Evolutionary conservation across 2,888 invertebrate genomes (phyloP), one percentile per base, ranked within the genome.

Genomic region (Pollenia angustigena): DNA sequence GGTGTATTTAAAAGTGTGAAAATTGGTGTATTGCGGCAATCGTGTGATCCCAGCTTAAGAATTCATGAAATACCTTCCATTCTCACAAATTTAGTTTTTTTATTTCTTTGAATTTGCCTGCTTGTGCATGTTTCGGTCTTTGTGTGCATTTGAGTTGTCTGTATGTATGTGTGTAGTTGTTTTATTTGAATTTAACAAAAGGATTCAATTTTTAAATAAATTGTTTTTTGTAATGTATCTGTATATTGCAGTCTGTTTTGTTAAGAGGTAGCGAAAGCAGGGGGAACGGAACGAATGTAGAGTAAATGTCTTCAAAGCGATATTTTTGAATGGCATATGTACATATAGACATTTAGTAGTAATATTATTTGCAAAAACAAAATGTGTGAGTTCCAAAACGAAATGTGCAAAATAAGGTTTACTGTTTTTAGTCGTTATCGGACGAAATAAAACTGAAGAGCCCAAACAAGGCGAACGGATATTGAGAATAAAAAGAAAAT

Each of bases 91-190:
- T 23, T 23, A 23, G 23, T 50, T 50, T 56, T 54, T 54, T 32
- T 10, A 1, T 56, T 85, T 71, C 78, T 69, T 79, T 54, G 78
- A 85, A 79, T 79, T 75, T 69, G 78, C 78, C 54, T 72, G 81
- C 78, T 78, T 66, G 66, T 72, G 78, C 85, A 82, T 81, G 85
- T 54, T 54, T 75, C 32, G 42, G 42, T 40, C 42, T 62, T 74
- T 68, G 18, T 69, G 42, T 16, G 16, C 12, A n/a, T 42, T 56
- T 56, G 42, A n/a, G 56, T 32, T 23, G 14, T 18, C 1, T 18
- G 18, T 18, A 18, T 18, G 18, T 18, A 18, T 18, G 18, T 18
- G 1, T 18, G 18, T 18, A 18, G 18, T 18, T 18, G 18, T 56
- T 56, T 46, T 23, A 4, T 58, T 81, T 50, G 56, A 58, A 50